Base-by-base conservation (phyloP, 2,888 invertebrate genomes). In the Drosophila phalerata region DNA sequence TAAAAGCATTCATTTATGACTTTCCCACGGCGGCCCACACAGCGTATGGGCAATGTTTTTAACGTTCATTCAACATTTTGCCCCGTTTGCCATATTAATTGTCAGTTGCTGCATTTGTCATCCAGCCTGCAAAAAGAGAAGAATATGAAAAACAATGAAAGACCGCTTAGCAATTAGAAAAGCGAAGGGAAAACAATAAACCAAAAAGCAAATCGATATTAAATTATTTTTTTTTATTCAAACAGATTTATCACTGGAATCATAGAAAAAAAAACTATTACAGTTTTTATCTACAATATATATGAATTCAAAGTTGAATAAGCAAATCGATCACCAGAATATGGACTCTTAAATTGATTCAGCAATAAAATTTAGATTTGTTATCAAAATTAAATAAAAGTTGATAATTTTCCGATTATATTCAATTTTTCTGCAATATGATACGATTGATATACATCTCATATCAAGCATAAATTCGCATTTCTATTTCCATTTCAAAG, bases 1-100 rank as follows among this genome's bases (percentile, higher is more conserved):
- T 90, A 88, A 85, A 78, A 84, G 74, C 84, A 79, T 80, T 85
- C 77, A 81, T 79, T 83, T 83, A 74, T 76, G 81, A 70, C 78
- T 78, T 88, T 73, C 38, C 52, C 38, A 22, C 56, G 32, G 10
- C 34, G 53, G 28, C 25, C 58, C 61, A 72, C 65, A 45, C 58
- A 51, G 56, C 64, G 67, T 73, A 67, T 74, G 53, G 57, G 60
- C 61, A 55, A 69, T 65, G 49, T 40, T 60, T 52, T 38, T 40
- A 67, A 40, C 53, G 61, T 58, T 51, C 55, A 48, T 48, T 32
- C 48, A 22, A 51, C 37, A 34, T 22, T 65, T 40, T 10, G 25
- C 30, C 37, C 25, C 53, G 49, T 30, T 30, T 47, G 51, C 45
- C 51, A 42, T 45, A 62, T 68, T 55, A 75, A 73, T 78, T 78